Percentiles rank a stretch among this genome's conserved stretches.
Evolutionary conservation across 1,140 invertebrate species (phyloP).

Genomic region (Drosophila persimilis): DNA sequence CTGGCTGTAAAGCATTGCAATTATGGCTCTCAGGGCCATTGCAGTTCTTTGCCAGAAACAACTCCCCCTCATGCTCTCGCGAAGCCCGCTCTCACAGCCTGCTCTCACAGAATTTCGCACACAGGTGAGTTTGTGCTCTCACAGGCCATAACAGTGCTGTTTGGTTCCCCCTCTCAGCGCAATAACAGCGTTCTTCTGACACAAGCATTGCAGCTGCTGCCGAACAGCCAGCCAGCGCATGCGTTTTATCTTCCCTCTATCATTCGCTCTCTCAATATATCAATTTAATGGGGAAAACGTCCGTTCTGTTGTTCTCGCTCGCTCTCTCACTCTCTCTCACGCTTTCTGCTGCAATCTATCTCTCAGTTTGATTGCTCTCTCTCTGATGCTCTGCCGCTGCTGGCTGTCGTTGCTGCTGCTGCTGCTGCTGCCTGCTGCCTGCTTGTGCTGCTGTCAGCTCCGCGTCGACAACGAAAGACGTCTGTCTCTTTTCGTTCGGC

Average conservation of each 20-base stretch:
- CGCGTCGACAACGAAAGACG: conserved; percentile 74
- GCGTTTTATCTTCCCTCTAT: conserved; percentile 45
- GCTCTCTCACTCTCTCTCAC: conserved; percentile 38
- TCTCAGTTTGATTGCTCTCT: conserved; percentile 67
- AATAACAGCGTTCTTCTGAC: no score
- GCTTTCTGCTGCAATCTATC: conserved; percentile 30
- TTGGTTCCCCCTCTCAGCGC: no score
- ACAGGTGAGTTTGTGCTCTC: no score
- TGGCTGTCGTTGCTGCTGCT: conserved; percentile 9
- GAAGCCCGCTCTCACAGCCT: no score
- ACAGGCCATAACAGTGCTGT: no score
- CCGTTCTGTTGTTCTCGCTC: conserved; percentile 16
- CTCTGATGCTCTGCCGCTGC: not conserved
- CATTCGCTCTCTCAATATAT: conserved; percentile 51
- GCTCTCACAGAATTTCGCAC: no score
- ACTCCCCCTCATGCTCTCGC: no score
- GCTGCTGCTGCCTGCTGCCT: conserved; percentile 43
- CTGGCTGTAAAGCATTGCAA: conserved; percentile 1
- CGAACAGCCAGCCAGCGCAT: conserved; percentile 17
- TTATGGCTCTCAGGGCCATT: no score
- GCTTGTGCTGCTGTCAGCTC: conserved; percentile 81
- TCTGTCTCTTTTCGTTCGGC: conserved; percentile 14
- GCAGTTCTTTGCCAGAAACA: no score
- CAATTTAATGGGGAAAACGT: conserved; percentile 72
- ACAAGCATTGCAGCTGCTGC: conserved; percentile 2